Conservation (phyloP, 2,888 invertebrate species). For the Pandemis corylana region DNA sequence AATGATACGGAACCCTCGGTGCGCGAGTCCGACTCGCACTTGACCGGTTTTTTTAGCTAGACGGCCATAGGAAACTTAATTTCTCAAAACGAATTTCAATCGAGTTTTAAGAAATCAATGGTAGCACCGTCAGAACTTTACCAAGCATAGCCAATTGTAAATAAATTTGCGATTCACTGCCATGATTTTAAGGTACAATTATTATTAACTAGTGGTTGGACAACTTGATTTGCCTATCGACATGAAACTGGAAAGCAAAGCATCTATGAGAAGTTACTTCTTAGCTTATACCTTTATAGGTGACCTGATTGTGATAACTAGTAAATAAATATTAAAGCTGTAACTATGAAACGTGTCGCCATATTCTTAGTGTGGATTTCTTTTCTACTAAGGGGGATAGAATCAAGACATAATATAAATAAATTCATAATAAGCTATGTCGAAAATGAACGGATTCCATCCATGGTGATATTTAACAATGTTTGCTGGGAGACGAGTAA, state of each 20-base stretch:
- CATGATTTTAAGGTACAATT: background rate
- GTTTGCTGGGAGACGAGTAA: conserved; percentile 66
- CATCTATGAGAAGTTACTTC: background rate
- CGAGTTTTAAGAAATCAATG: background rate
- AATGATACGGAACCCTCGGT: too few relatives aligned
- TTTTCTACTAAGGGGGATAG: background rate
- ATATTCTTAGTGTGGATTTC: conserved; percentile 1
- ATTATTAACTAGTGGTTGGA: background rate
- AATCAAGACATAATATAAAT: background rate
- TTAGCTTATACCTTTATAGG: background rate
- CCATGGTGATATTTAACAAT: conserved; percentile 55
- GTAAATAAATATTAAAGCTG: background rate
- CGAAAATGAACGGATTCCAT: conserved; percentile 62
- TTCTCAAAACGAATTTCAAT: conserved; percentile 1
- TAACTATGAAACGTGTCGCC: conserved; percentile 3
- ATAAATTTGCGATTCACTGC: background rate
- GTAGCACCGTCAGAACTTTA: background rate
- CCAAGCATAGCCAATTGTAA: background rate
- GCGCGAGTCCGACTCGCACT: too few relatives aligned
- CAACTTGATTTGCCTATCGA: background rate
- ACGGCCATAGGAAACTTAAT: too few relatives aligned
- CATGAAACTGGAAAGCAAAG: too few relatives aligned
- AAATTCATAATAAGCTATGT: conserved; percentile 60
- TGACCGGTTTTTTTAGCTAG: too few relatives aligned
- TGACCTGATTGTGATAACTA: too few relatives aligned